Evolutionary conservation across 2,113 vertebrate species (phyloP), one percentile per base, ranked within the genome.

Genomic region (Oenanthe melanoleuca): DNA sequence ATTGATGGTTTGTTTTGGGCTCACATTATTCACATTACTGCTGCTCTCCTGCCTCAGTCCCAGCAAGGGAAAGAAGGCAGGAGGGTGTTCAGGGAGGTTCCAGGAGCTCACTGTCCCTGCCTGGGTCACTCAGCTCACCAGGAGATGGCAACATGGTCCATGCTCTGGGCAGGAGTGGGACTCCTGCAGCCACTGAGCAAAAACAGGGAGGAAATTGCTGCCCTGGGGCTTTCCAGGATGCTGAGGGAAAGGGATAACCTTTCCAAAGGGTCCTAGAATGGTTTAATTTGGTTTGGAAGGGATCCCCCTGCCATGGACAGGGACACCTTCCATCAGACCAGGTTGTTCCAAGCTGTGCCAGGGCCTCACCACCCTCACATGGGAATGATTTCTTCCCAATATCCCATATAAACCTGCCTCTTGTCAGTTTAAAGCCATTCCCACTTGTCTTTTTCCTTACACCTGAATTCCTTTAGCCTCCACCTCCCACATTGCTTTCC

Each of bases 11-110:
- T 31, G 65, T 8, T 88, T 66, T 31, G 56, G 75, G 12, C 16
- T 38, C 0, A 0, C 26, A 0, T 11, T 56, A n/a, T n/a, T n/a
- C n/a, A 37, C 34, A 20, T 42, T 8, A 11, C 21, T 2, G 1
- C 56, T 45, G 38, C 24, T 80, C 14, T 15, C 33, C 55, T 69
- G 20, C 21, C 33, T 24, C 40, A 3, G 16, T 40, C 29, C 52
- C 56, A n/a, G 60, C 12, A 1, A 66, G 29, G 26, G 38, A 40
- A 28, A 0, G 1, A 22, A 57, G 28, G 40, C 75, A 49, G 71
- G 12, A 80, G 50, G 50, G 15, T 65, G 73, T 81, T 45, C 38
- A 37, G 47, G 40, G 40, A 4, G 4, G 25, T 40, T 28, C 0
- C 2, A 66, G 29, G 17, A 10, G 28, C n/a, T 5, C 11, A 0